phyloP scores from a whole-genome alignment of 2,113 vertebrate species.

The Caranx melampygus region DNA sequence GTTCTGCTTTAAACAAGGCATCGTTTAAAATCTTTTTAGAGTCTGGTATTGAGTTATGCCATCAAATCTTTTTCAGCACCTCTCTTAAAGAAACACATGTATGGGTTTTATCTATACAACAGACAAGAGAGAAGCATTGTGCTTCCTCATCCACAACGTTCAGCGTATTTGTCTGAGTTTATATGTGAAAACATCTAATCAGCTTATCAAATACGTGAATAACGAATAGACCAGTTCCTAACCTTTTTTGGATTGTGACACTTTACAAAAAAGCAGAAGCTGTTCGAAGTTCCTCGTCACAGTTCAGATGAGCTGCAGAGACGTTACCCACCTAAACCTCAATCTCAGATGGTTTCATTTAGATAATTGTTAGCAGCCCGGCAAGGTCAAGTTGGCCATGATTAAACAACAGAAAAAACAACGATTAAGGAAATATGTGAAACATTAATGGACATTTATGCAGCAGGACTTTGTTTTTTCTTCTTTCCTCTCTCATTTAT shows the following conservation, averaged over 20 bases:
- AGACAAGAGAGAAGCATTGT: neutral
- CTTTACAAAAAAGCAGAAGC: too few species aligned
- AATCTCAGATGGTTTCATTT: neutral
- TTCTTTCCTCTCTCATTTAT: neutral
- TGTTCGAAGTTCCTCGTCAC: too few species aligned
- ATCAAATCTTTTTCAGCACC: too few species aligned
- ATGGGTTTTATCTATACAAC: neutral
- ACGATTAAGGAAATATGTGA: neutral
- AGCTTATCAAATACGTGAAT: neutral
- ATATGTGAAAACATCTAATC: too few species aligned
- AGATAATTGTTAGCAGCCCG: neutral
- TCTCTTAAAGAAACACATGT: too few species aligned
- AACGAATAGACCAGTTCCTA: neutral
- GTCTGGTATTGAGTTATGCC: too few species aligned
- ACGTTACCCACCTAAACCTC: neutral
- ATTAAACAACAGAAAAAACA: neutral
- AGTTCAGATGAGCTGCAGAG: too few species aligned
- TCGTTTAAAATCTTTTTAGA: too few species aligned
- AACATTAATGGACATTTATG: neutral
- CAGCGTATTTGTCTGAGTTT: neutral
- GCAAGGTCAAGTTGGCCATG: neutral
- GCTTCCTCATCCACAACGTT: neutral
- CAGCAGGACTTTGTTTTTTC: neutral
- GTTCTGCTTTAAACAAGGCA: too few species aligned
- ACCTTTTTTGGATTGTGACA: too few species aligned